These are phyloP conservation scores for Trachurus trachurus DNA, from an alignment of 2,797 vertebrate species.

Conservation along the genomic window DNA sequence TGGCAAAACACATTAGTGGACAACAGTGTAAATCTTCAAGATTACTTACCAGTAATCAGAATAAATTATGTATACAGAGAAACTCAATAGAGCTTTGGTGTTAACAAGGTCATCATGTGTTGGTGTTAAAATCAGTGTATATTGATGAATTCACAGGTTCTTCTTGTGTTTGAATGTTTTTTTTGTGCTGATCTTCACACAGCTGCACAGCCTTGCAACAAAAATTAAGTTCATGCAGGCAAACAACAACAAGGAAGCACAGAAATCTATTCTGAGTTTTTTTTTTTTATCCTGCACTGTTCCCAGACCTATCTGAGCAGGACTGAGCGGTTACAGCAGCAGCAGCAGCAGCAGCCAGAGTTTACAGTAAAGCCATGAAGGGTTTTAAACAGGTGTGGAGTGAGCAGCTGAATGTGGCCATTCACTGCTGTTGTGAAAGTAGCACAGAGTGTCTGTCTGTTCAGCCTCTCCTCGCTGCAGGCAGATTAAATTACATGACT, in stretches of 20 bases:
- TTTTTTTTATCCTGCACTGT: not conserved
- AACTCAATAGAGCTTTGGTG: slow-evolving; percentile 1
- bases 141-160: not conserved
- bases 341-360: not conserved
- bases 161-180: not conserved
- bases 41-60: slow-evolving; percentile 13
- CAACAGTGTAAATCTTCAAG: not conserved
- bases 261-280: not conserved
- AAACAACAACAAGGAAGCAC: not conserved
- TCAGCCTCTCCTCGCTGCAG: not conserved
- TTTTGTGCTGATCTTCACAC: not conserved
- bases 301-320: slow-evolving; percentile 20
- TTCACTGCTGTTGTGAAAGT: slow-evolving; percentile 46
- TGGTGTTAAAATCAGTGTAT: not conserved
- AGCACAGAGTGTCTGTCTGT: slow-evolving; percentile 25
- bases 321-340: slow-evolving; percentile 12
- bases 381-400: slow-evolving; percentile 43
- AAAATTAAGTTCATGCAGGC: not conserved
- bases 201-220: not conserved
- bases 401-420: slow-evolving; percentile 47
- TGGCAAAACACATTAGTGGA: not conserved
- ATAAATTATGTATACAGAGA: slow-evolving; percentile 36
- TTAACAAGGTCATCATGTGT: slow-evolving; percentile 3
- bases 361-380: slow-evolving; percentile 24
- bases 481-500: slow-evolving; percentile 61